These are phyloP conservation scores for Strigamia transsilvanica DNA, from an alignment of 2,888 invertebrate species.

Conservation along the genomic window DNA sequence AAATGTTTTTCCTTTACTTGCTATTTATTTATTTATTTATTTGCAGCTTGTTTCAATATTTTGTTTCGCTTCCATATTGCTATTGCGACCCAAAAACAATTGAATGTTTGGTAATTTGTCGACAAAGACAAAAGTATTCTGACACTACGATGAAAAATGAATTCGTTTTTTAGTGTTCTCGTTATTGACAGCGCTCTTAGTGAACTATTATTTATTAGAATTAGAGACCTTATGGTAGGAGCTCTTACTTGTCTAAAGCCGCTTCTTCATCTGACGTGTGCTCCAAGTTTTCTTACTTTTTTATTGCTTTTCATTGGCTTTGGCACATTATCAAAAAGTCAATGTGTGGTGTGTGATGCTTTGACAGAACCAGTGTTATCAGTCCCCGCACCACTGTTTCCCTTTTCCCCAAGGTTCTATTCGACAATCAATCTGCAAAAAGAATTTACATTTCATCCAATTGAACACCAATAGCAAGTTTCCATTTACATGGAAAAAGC, in stretches of 20 bases:
- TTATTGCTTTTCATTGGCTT: conserved; percentile 48
- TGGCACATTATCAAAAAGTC: conserved; percentile 42
- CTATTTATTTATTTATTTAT: no score
- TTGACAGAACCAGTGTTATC: background rate
- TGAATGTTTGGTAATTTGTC: no score
- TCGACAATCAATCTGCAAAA: conserved; percentile 12
- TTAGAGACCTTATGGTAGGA: background rate
- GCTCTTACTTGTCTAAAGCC: conserved; percentile 44
- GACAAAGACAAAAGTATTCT: no score
- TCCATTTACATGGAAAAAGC: background rate
- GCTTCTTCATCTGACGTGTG: conserved; percentile 41
- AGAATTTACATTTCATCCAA: background rate
- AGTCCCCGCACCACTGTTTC: background rate
- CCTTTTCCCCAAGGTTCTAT: background rate
- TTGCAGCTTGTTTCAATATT: no score
- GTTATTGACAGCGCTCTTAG: conserved; percentile 25
- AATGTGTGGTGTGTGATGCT: background rate
- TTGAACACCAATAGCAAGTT: background rate
- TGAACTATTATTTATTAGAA: conserved; percentile 3
- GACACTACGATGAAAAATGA: no score
- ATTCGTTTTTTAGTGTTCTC: background rate
- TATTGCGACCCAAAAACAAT: no score
- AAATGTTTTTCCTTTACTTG: no score
- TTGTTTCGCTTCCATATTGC: no score
- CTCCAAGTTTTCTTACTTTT: conserved; percentile 25